Evolutionary conservation across 2,797 vertebrate species (phyloP), one percentile per base, ranked within the genome.

Genomic region (Phoeniculus purpureus): DNA sequence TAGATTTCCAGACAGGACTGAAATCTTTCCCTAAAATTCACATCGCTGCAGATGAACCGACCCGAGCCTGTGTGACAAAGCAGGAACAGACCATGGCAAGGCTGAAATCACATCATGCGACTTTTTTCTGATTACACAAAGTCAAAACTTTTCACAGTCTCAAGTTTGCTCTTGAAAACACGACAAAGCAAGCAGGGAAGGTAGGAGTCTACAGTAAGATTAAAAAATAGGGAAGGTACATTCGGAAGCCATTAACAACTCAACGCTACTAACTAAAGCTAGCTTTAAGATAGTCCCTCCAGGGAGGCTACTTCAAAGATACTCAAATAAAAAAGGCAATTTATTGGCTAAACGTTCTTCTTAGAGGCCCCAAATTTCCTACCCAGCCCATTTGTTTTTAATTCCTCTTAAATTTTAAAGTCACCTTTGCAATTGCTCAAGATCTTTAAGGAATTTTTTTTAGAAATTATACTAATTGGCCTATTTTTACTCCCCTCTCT

Each of bases 401-500:
- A 92, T 95, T 85, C 91, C 73, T 85, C 88, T 91, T 87, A 94
- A 93, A 94, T 90, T 95, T 92, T 95, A 93, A 96, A 95, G 93
- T 94, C 94, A 94, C 90, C 94, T 95, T 93, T 87, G 91, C 90
- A 90, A 95, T 82, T 59, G 78, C 94, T 90, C n/a, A 51, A 81
- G 93, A 93, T 95, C 88, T 94, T 95, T 43, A 90, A 95, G 87
- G 93, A 93, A 16, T 93, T 94, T 94, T 94, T 95, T 94, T 94
- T 85, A 87, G 90, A 94, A 96, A 96, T 95, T 60, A 90, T 67
- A 65, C 87, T 96, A 96, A 96, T 94, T 94, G 95, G 91, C 94
- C 91, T 96, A 96, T 96, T 96, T 96, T 95, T 96, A 92, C 81
- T 96, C 83, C 91, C 88, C 86, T 90, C 52, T 91, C 92, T 91